phyloP scores from a whole-genome alignment of 2,888 invertebrate species.

The Drosophila incognita region DNA sequence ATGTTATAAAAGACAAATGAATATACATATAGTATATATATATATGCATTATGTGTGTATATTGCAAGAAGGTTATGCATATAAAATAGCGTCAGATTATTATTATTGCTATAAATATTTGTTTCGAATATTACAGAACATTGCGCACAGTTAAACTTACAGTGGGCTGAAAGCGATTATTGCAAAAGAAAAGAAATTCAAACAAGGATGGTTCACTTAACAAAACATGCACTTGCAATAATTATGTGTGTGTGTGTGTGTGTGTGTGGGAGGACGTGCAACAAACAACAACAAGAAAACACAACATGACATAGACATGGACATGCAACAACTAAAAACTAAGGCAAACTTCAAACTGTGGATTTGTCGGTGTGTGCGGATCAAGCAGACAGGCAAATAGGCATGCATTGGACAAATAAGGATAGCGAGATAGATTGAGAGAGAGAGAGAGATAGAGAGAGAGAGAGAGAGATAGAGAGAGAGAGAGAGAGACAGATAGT shows the following conservation, averaged over 20 bases:
- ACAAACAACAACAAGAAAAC: background rate
- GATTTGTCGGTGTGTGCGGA: background rate
- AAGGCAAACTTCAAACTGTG: constrained; percentile 19
- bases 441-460: background rate
- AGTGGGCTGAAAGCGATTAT: background rate
- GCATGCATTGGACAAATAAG: constrained; percentile 7
- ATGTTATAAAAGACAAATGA: background rate
- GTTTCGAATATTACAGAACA: background rate
- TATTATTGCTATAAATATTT: constrained; percentile 6
- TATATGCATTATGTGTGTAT: background rate
- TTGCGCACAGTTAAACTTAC: constrained; percentile 12
- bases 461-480: constrained; percentile 19
- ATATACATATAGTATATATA: constrained; percentile 10
- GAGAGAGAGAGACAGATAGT: constrained; percentile 15
- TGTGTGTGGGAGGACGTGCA: background rate
- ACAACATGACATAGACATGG: constrained; percentile 15
- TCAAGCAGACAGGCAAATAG: constrained; percentile 13
- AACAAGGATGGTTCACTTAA: background rate
- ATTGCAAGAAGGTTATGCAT: constrained; percentile 12
- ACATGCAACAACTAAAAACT: constrained; percentile 15
- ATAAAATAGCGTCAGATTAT: constrained; percentile 49
- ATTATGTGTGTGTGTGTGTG: background rate
- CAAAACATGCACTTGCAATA: background rate
- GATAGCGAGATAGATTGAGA: background rate
- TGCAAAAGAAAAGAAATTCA: constrained; percentile 15